Base-by-base conservation (phyloP, 2,113 vertebrate genomes). In the Peucedramus taeniatus region DNA sequence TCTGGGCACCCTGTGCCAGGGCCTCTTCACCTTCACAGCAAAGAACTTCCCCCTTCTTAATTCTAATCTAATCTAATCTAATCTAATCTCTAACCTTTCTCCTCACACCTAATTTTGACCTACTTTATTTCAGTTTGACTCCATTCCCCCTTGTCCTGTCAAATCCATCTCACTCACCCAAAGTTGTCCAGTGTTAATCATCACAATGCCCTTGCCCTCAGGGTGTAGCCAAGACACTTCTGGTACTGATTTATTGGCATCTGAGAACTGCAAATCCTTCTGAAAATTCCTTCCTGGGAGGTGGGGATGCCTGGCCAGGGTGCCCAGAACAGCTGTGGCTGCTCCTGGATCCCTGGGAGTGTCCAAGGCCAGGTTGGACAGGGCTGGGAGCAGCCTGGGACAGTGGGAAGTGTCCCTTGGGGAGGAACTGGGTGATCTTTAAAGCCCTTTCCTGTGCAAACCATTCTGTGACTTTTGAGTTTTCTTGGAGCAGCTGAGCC, bases 11-110 rank as follows among this genome's bases (percentile, higher is more conserved):
- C 63, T 28, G n/a, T 24, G 49, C 65, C 84, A 70, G n/a, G 13
- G 24, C 54, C 40, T 56, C 0, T 0, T 3, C 16, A 10, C 10
- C 12, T 18, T 44, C 37, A 13, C 5, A 66, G 8, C 10, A 10
- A 81, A 81, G 19, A 81, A 16, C 18, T 81, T 81, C 15, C 22
- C 65, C 15, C 3, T 49, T 21, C 30, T 51, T 44, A 50, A 57
- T 33, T 28, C 39, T 26, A 31, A 69, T 40, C 15, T 59, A 57
- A 53, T 44, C 30, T 78, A 14, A 69, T 42, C 49, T 79, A 17
- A 74, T 87, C 74, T 87, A 17, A 79, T 88, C 31, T 88, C 40
- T 9, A 11, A 35, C 45, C 30, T 42, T 30, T 15, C 22, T 87
- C 37, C 39, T 59, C 68, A 27, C 68, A 28, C 11, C 51, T 59